phyloP scores from a whole-genome alignment of 2,113 vertebrate genomes.

The Mirounga angustirostris region DNA sequence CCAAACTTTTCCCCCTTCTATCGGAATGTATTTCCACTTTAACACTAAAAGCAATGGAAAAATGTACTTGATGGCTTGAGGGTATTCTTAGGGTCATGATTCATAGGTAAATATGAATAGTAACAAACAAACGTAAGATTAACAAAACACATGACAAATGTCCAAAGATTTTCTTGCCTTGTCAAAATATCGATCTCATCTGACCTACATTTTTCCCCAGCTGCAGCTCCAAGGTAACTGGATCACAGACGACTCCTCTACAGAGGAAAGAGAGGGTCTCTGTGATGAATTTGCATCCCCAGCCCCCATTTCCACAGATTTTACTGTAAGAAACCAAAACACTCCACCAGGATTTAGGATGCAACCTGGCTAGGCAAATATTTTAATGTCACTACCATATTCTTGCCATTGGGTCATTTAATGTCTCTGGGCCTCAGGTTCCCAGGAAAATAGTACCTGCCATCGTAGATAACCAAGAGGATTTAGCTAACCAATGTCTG shows the following conservation, averaged over 20 bases:
- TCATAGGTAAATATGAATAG: neutral
- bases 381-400: neutral
- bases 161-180: conserved; percentile 7
- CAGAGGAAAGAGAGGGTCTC: neutral
- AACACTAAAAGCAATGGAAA: neutral
- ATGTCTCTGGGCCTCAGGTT: conserved; percentile 29
- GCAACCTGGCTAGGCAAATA: neutral
- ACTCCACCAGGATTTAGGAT: neutral
- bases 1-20: neutral
- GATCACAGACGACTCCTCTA: neutral
- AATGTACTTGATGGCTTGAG: neutral
- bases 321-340: neutral
- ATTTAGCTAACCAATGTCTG: neutral
- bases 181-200: neutral
- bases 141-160: neutral
- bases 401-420: neutral
- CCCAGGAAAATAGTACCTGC: neutral
- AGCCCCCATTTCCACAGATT: neutral
- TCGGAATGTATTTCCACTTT: neutral
- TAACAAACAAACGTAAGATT: neutral
- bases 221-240: neutral
- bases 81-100: neutral
- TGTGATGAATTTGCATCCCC: neutral
- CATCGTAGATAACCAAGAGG: neutral
- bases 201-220: neutral